Conservation (phyloP, 2,797 vertebrate genomes). For the Catostomus latipinnis region DNA sequence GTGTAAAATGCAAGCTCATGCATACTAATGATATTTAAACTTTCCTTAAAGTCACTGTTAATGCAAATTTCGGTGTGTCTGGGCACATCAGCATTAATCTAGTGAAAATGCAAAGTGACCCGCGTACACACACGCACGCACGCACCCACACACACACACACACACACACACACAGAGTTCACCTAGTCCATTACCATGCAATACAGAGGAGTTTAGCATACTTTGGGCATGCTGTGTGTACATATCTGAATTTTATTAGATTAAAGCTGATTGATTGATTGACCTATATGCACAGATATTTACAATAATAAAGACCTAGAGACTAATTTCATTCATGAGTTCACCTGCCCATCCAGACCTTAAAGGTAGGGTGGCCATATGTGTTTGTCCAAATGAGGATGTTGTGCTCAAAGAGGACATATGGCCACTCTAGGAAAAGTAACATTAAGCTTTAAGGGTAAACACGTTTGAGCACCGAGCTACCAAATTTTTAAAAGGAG, state of each 20-base stretch:
- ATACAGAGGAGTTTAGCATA: constrained; percentile 25
- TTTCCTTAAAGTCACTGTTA: constrained; percentile 74
- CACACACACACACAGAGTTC: not conserved
- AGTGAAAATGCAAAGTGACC: constrained; percentile 73
- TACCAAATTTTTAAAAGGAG: no score
- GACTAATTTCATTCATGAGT: no score
- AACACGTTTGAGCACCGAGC: no score
- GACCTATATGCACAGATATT: not conserved
- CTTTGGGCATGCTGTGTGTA: constrained; percentile 50
- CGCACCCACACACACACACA: not conserved
- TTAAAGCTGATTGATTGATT: constrained; percentile 39
- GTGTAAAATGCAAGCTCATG: constrained; percentile 71
- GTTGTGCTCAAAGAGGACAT: no score
- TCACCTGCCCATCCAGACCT: no score
- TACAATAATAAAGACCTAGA: not conserved
- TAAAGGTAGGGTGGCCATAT: no score
- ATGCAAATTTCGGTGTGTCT: constrained; percentile 69
- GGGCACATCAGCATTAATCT: constrained; percentile 70
- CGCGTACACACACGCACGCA: not conserved
- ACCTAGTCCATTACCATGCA: not conserved
- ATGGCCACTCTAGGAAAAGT: no score
- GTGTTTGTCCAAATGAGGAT: no score
- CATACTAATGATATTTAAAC: constrained; percentile 78
- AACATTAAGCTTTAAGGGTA: no score
- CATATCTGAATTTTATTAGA: constrained; percentile 62